Base-by-base conservation (phyloP, 1,140 invertebrate genomes). In the Cryptotermes secundus region DNA sequence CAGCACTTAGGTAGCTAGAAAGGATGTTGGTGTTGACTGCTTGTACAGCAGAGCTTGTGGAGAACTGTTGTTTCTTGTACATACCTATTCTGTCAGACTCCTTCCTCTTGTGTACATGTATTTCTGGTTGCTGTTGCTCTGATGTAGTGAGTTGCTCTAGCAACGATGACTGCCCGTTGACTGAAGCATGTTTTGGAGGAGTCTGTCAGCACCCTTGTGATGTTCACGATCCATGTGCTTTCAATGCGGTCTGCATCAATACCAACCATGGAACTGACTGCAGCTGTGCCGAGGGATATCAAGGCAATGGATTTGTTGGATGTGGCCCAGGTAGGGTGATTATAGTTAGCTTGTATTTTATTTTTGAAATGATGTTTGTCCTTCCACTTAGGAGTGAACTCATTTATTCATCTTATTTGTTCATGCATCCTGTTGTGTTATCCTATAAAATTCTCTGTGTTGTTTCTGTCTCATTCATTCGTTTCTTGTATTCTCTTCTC, bases 191-290 rank as follows among this genome's bases (percentile, higher is more conserved):
- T 92, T 93, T 96, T 88, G 93, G 94, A 89, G 91, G 93, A 87
- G 92, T 93, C 89, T 97, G 96, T 89, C 94, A 95, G 89, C 93
- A 94, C 89, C 96, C 96, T 34, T 97, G 96, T 89, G 93, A 93
- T 86, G 91, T 95, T 84, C 93, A 94, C 87, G 95, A 96, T 89
- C 95, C 95, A 24, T 98, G 97, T 88, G 95, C 94, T 86, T 91
- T 92, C 86, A 95, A 97, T 89, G 96, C 96, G 59, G 92, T 96
- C 84, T 98, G 97, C 90, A 93, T 97, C 88, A 97, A 97, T 87
- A 94, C 94, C n/a, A 96, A 96, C 87, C 96, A 97, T 88, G 94
- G 93, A 85, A 94, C 95, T 3, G 95, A 96, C 85, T 98, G 97
- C 88, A 95, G 93, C 87, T 98, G 97, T 87, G 92, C 93, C 42